Base-by-base conservation (phyloP, 1,140 invertebrate genomes). In the Yoshiicerus persimilis region DNA sequence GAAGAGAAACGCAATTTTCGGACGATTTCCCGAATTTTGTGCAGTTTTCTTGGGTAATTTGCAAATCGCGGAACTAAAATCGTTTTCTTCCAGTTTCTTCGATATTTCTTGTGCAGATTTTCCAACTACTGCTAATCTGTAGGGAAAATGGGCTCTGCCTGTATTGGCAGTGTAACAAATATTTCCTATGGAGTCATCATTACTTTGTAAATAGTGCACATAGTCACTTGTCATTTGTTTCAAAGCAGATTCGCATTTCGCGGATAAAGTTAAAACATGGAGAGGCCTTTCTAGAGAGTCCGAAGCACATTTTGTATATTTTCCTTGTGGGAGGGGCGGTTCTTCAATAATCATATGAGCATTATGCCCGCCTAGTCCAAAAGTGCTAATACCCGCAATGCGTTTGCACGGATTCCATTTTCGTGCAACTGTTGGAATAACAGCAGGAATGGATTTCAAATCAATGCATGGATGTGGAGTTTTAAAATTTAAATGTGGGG, bases 271-370 rank as follows among this genome's bases (percentile, higher is more conserved):
- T 32, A 86, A 38, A 36, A 86, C 25, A 36, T 86, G 84, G n/a
- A 25, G 13, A 0, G 32, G 27, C 11, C 84, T 36, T 64, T 62
- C 32, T 3, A 38, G 9, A 11, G 10, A 66, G 5, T 10, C 4
- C 2, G n/a, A 86, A 62, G n/a, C 11, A 36, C 23, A 20, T 56
- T 56, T 75, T 39, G 9, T 1, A n/a, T 11, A 75, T 34, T 23
- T 56, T 41, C 8, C 23, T 25, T 34, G 34, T 2, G 6, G 47
- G 1, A 20, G 56, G 56, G 56, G 56, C 13, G 83, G 62, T 77
- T 88, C 85, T 30, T 88, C 38, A 4, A 88, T 23, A 38, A 88
- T 88, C 11, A 87, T n/a, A 41, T 88, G 88, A 8, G 77, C 70
- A 23, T 87, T 64, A 10, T 86, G 56, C 9, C 88, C 88, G 20